A percentile compares a stretch with the other conserved stretches of the same genome.
These are phyloP conservation scores for Echinarachnius parma DNA, from an alignment of 53 echinoderm and acorn worm genomes.

Conservation along the genomic window DNA sequence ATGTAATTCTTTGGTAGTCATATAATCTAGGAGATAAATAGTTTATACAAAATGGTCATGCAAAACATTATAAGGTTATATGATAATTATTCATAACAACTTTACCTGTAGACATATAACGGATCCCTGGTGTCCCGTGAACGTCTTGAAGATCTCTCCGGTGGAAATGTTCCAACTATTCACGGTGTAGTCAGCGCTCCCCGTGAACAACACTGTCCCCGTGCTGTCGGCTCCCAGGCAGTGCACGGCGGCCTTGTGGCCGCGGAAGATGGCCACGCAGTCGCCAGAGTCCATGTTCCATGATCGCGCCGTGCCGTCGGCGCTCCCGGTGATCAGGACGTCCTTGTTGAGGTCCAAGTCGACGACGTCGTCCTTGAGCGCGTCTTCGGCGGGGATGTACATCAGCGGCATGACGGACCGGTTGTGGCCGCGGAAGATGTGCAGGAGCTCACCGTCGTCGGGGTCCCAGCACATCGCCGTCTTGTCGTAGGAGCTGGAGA, in stretches of 20 bases:
- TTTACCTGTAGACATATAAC: slow-evolving; percentile 91
- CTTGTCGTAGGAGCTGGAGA: slow-evolving; percentile 95
- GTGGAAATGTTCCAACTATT: slow-evolving; percentile 91
- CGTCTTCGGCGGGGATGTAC: slow-evolving; percentile 99
- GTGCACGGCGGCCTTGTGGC: slow-evolving; percentile 85
- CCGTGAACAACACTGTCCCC: slow-evolving; percentile 83
- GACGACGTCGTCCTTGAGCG: slow-evolving; percentile 84
- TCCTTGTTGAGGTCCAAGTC: slow-evolving; percentile 95
- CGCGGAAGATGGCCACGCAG: slow-evolving; percentile 67
- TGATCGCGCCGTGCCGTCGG: slow-evolving; percentile 89
- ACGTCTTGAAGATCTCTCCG: slow-evolving; percentile 86
- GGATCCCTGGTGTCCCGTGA: slow-evolving; percentile 89
- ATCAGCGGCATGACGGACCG: slow-evolving; percentile 91
- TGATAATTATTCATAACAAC: too few relatives aligned
- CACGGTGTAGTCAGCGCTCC: slow-evolving; percentile 81
- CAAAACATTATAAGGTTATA: too few relatives aligned
- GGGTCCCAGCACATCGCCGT: slow-evolving; percentile 99
- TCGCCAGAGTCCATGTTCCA: slow-evolving; percentile 99
- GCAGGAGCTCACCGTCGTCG: slow-evolving; percentile 94
- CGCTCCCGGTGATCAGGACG: slow-evolving; percentile 84
- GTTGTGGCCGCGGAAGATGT: slow-evolving; percentile 92
- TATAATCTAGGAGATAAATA: too few relatives aligned
- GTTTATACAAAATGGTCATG: too few relatives aligned
- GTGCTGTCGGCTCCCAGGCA: slow-evolving; percentile 86
- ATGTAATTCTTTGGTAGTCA: too few relatives aligned